Percentiles rank a stretch among this genome's conserved stretches.
Evolutionary conservation across 2,888 invertebrate genomes (phyloP).

Genomic region (Drosophila peninsularis): DNA sequence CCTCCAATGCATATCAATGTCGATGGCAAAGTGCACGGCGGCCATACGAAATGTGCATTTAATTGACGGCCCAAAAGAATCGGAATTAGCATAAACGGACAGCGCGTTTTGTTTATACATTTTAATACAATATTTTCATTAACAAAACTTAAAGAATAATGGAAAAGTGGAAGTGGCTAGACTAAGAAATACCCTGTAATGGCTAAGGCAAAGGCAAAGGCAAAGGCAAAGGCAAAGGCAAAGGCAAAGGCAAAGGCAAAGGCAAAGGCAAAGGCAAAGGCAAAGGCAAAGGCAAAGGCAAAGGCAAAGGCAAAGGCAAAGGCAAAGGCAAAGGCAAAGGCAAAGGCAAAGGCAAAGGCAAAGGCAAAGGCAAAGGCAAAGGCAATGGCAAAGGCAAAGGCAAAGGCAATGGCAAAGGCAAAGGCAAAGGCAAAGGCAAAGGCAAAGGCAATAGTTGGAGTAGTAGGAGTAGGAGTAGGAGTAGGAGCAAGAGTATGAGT

Average conservation of each 20-base stretch:
- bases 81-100: conserved; percentile 66
- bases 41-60: conserved; percentile 78
- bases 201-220: background rate
- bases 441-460: too few relatives aligned
- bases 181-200: background rate
- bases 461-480: too few relatives aligned
- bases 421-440: too few relatives aligned
- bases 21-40: conserved; percentile 72
- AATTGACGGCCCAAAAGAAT: conserved; percentile 64
- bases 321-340: too few relatives aligned
- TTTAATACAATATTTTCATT: conserved; percentile 71
- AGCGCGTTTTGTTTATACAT: conserved; percentile 34
- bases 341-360: too few relatives aligned
- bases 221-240: background rate
- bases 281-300: too few relatives aligned
- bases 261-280: too few relatives aligned
- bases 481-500: too few relatives aligned
- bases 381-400: too few relatives aligned
- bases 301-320: too few relatives aligned
- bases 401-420: too few relatives aligned
- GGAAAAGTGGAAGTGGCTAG: fast-evolving
- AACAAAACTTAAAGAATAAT: conserved; percentile 35
- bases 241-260: background rate
- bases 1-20: conserved; percentile 71
- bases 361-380: too few relatives aligned